phyloP scores from a whole-genome alignment of 2,888 invertebrate species.

The Neocrepidodera transversa region DNA sequence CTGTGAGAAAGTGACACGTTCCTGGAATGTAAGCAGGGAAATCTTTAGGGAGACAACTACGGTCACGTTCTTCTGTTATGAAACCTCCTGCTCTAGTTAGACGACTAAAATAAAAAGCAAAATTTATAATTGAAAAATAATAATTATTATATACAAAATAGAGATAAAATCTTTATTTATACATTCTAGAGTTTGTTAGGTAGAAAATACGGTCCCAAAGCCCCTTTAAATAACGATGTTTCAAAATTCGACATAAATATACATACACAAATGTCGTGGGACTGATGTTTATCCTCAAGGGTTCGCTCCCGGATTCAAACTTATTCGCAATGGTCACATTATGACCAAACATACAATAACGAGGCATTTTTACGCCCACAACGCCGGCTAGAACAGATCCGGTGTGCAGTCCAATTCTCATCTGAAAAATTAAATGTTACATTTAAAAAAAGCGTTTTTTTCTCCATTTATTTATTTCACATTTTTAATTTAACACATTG shows the following conservation, averaged over 20 bases:
- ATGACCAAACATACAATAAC: slow-evolving; percentile 95
- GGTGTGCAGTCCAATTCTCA: slow-evolving; percentile 94
- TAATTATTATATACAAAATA: neutral
- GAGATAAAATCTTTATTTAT: too few species aligned
- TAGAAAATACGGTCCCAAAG: neutral
- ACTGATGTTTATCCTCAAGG: slow-evolving; percentile 89
- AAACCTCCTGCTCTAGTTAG: slow-evolving; percentile 79
- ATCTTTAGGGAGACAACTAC: slow-evolving; percentile 82
- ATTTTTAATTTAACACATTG: too few species aligned
- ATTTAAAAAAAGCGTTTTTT: too few species aligned
- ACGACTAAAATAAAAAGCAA: slow-evolving; percentile 65
- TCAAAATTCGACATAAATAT: slow-evolving; percentile 11
- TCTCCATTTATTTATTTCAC: too few species aligned
- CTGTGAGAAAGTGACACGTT: slow-evolving; percentile 85
- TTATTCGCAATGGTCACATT: slow-evolving; percentile 95
- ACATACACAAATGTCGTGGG: slow-evolving; percentile 92
- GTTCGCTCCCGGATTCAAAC: slow-evolving; percentile 93
- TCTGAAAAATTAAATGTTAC: slow-evolving; percentile 65
- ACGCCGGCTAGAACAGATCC: slow-evolving; percentile 94
- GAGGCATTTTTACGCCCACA: slow-evolving; percentile 91
- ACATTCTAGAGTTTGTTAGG: too few species aligned
- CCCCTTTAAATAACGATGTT: neutral
- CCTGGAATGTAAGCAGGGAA: slow-evolving; percentile 80
- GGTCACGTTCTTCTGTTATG: slow-evolving; percentile 76
- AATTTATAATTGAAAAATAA: too few species aligned